Evolutionary conservation across 2,113 vertebrate species (phyloP).

Genomic region (Chrysochloris asiatica): DNA sequence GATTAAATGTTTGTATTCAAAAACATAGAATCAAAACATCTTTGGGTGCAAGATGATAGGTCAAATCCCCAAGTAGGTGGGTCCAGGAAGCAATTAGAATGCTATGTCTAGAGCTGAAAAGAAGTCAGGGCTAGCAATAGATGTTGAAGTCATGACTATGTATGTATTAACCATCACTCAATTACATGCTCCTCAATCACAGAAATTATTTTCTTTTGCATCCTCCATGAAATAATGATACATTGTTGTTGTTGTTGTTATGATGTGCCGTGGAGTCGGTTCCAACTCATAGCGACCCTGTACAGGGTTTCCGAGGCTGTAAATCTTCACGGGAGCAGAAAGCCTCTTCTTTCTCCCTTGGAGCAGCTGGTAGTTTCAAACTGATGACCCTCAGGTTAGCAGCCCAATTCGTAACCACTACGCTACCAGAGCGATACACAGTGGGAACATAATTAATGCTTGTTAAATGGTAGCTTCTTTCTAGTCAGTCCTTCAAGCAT

Average conservation of each 20-base stretch:
- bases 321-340: too few relatives aligned
- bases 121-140: background rate
- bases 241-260: too few relatives aligned
- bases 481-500: background rate
- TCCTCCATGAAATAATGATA: slow-evolving; percentile 3
- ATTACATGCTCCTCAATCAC: background rate
- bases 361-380: too few relatives aligned
- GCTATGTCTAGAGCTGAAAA: background rate
- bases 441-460: too few relatives aligned
- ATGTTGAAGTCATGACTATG: background rate
- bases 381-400: too few relatives aligned
- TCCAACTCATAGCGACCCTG: too few relatives aligned
- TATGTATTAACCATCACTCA: background rate
- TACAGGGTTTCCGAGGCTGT: too few relatives aligned
- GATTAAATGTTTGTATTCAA: background rate
- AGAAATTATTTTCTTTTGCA: background rate
- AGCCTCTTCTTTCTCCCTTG: too few relatives aligned
- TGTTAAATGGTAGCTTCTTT: slow-evolving; percentile 25
- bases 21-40: background rate
- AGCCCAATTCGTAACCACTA: too few relatives aligned
- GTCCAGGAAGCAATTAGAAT: background rate
- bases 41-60: background rate
- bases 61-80: background rate
- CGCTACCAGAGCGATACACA: too few relatives aligned
- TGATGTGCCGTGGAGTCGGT: too few relatives aligned